Percentiles rank a stretch among this genome's conserved stretches.
These are phyloP conservation scores for Takifugu ocellatus DNA, from an alignment of 2,797 vertebrate genomes.

Conservation along the genomic window DNA sequence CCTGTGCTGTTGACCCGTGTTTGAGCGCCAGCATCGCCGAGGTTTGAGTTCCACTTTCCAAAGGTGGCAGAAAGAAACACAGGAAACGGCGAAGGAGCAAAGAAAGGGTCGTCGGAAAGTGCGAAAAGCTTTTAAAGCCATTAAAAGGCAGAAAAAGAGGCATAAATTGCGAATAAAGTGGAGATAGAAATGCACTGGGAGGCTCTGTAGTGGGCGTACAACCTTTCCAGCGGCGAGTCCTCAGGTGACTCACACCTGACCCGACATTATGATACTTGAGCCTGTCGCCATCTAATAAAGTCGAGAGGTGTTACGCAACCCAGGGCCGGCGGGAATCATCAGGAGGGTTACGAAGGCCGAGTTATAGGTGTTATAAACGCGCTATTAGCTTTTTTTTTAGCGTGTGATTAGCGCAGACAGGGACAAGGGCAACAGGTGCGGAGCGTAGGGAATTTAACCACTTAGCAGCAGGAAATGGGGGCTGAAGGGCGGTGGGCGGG, in stretches of 20 bases:
- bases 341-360: slow-evolving; percentile 33
- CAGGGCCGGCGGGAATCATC: slow-evolving; percentile 23
- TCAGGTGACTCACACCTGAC: slow-evolving; percentile 33
- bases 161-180: neutral
- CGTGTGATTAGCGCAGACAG: slow-evolving; percentile 27
- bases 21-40: too few species aligned
- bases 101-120: slow-evolving; percentile 1
- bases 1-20: neutral
- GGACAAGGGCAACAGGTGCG: neutral
- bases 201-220: slow-evolving; percentile 16
- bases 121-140: slow-evolving; percentile 19
- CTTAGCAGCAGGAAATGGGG: slow-evolving; percentile 24
- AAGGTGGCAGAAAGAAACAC: slow-evolving; percentile 10
- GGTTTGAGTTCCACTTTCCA: neutral
- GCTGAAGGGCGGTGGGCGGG: slow-evolving; percentile 33
- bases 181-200: slow-evolving; percentile 22
- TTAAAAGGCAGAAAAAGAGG: neutral
- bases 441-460: too few species aligned
- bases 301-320: slow-evolving; percentile 21
- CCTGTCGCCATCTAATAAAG: slow-evolving; percentile 19
- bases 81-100: slow-evolving; percentile 2
- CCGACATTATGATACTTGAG: slow-evolving; percentile 30
- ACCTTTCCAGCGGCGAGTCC: slow-evolving; percentile 24
- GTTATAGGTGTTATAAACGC: slow-evolving; percentile 1
- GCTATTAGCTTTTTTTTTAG: neutral